Base-by-base conservation (phyloP, 2,888 invertebrate species). In the Volucella inflata region DNA sequence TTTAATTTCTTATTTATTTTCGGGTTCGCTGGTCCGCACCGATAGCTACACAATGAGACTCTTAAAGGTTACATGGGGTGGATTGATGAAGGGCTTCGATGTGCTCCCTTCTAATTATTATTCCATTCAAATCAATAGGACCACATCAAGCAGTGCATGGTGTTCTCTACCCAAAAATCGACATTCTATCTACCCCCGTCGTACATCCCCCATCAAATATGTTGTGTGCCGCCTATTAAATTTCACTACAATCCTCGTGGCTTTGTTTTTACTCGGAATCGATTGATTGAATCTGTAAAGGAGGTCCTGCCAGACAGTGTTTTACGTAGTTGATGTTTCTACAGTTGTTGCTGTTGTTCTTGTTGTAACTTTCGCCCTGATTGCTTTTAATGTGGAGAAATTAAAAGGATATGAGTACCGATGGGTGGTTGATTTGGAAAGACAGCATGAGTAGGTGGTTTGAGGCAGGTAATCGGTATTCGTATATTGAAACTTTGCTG, bases 1-100 rank as follows among this genome's bases (percentile, higher is more conserved):
- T 84, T 84, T 74, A 80, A 80, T 84, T 84, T 80, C 80, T 84
- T 84, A 84, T 84, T 84, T 84, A 80, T 84, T 84, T 76, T 84
- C 50, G 65, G 65, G 70, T 60, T 70, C 80, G 71, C 44, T 71
- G 55, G 80, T 84, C 75, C 75, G 75, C 75, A 80, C 48, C 75
- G 55, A 70, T 80, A 71, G 80, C 75, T 67, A 60, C 60, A 62
- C 75, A 71, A 76, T 75, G 65, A 30, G 30, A 79, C 72, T 83
- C 44, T 57, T 68, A 17, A 0, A 59, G 48, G 48, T 14, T 50
- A 16, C 40, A 38, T 50, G 30, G 65, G 57, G 50, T 36, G 48
- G 57, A 68, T 77, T 60, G 68, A 77, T 65, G 55, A 36, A 16
- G 46, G 14, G 12, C 30, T 30, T 40, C 17, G 8, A 8, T n/a